These are phyloP conservation scores for Drymonia ruficornis DNA, from an alignment of 2,888 invertebrate species.

Conservation along the genomic window DNA sequence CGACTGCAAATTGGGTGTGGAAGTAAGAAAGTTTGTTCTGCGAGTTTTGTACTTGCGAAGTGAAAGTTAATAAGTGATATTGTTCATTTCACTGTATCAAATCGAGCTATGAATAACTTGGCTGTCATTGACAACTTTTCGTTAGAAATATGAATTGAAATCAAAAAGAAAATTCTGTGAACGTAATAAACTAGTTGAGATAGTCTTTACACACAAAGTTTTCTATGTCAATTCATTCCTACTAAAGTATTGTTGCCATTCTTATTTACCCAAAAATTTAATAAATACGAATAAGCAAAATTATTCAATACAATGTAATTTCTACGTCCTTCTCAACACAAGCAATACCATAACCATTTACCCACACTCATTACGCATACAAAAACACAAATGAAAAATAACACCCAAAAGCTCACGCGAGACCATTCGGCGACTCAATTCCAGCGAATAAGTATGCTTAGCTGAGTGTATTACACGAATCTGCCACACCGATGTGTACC, in stretches of 20 bases:
- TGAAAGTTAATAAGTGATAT: conserved; percentile 29
- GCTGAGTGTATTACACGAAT: conserved; percentile 24
- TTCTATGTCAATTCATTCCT: no score
- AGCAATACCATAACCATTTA: not conserved
- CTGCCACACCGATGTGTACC: conserved; percentile 8
- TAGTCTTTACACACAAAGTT: no score
- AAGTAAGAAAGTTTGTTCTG: conserved; percentile 31
- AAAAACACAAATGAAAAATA: conserved; percentile 30
- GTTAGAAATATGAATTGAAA: not conserved
- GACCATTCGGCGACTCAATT: conserved; percentile 30
- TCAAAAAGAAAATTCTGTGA: not conserved
- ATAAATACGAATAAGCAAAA: no score
- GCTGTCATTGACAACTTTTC: conserved; percentile 1
- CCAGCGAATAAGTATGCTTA: conserved; percentile 26
- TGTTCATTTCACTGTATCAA: conserved; percentile 10
- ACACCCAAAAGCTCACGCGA: conserved; percentile 15
- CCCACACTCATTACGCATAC: not conserved
- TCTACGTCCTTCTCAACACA: no score
- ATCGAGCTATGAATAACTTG: conserved; percentile 1
- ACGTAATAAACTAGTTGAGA: no score
- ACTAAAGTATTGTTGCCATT: no score
- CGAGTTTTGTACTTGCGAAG: conserved; percentile 16
- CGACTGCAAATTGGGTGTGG: conserved; percentile 7
- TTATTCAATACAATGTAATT: no score
- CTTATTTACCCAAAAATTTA: no score